Base-by-base conservation (phyloP, 1,140 invertebrate species). In the Zaprionus lachaisei region DNA sequence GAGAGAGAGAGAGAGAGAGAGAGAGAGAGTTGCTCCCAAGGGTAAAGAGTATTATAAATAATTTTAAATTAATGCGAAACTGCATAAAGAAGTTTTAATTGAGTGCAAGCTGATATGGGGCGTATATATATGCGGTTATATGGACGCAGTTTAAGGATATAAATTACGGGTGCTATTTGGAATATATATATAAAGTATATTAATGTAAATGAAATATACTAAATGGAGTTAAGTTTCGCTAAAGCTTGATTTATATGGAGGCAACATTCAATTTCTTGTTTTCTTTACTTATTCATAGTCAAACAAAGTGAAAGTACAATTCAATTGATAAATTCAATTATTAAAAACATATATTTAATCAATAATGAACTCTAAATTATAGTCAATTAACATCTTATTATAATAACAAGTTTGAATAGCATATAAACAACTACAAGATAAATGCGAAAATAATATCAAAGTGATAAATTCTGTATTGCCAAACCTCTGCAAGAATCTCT, bases 61-160 rank as follows among this genome's bases (percentile, higher is more conserved):
- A 51, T 51, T 11, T 51, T 51, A 51, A 24, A 51, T 51, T 14
- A 14, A 22, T 24, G 47, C 65, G 2, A 31, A 67, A 67, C 12
- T 41, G 41, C 47, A 22, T 22, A 22, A 51, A n/a, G 20, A 22
- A 51, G 22, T 51, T 51, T 2, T 14, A 51, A 51, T 51, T 51
- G 17, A 51, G 9, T 24, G 47, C 47, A 51, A 51, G 20, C 47
- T 5, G 47, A 51, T 51, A 24, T 51, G 11, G 20, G 9, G 17
- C 14, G 20, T 20, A 41, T n/a, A 15, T 14, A 38, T 12, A 15
- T 15, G 2, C 1, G 5, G 2, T 0, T n/a, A 41, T n/a, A n/a
- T 41, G 2, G 5, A 0, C 37, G 2, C n/a, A 17, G 6, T 11
- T 17, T 17, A 47, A 17, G 6, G 7, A 2, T 47, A 47, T 47